phyloP scores from a whole-genome alignment of 2,888 invertebrate genomes.

The Tiliacea aurago region DNA sequence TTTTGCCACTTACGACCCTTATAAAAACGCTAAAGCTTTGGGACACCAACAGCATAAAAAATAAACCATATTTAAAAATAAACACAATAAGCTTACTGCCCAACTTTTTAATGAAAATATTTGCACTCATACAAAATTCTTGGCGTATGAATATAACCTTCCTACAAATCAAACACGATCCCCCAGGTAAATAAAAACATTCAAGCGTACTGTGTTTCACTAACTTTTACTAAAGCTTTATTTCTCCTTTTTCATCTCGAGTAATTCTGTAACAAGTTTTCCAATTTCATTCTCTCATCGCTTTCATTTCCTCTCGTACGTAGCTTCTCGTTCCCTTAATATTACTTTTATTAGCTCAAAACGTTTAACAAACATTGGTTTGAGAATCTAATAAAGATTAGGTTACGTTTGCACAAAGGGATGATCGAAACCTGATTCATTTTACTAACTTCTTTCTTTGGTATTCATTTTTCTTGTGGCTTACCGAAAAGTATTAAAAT shows the following conservation, averaged over 20 bases:
- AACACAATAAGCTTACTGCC: conserved; percentile 17
- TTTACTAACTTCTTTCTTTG: conserved; percentile 34
- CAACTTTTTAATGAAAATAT: conserved; percentile 39
- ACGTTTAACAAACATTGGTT: conserved; percentile 89
- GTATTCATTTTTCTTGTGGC: conserved; percentile 23
- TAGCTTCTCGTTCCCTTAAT: conserved; percentile 83
- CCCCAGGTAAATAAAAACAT: conserved; percentile 71
- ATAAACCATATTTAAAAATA: not conserved
- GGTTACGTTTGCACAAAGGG: conserved; percentile 79
- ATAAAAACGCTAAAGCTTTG: not conserved
- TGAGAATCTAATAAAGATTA: conserved; percentile 84
- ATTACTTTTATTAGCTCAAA: conserved; percentile 90
- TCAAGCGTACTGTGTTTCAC: conserved; percentile 71
- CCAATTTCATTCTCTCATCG: conserved; percentile 90
- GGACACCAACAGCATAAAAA: not conserved
- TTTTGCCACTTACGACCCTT: not conserved
- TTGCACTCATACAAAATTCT: conserved; percentile 20
- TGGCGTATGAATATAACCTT: conserved; percentile 37
- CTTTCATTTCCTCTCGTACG: conserved; percentile 88
- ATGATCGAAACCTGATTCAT: conserved; percentile 64
- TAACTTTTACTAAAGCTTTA: conserved; percentile 84
- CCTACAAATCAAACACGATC: conserved; percentile 66
- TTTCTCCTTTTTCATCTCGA: conserved; percentile 85
- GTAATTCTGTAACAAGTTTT: conserved; percentile 90
- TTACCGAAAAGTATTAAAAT: not conserved